Percentiles rank a stretch among this genome's conserved stretches.
Evolutionary conservation across 2,888 invertebrate genomes (phyloP).

Genomic region (Vannuccia rotundouncinata): DNA sequence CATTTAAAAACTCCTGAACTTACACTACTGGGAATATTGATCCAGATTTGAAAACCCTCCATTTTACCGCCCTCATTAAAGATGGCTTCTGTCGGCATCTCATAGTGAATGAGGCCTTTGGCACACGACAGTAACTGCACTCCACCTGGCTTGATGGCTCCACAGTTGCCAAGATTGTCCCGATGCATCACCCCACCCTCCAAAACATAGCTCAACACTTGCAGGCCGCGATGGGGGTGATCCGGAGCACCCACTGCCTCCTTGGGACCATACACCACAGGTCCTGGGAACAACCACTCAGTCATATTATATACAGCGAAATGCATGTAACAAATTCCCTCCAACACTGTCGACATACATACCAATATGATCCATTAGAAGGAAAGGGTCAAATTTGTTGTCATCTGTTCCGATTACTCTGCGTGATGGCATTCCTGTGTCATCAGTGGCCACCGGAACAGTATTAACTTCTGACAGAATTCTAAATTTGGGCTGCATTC

Average conservation of each 20-base stretch:
- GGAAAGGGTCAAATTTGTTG: slow-evolving; percentile 45
- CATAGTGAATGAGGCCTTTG: slow-evolving; percentile 49
- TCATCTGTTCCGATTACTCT: background rate
- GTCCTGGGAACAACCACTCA: slow-evolving; percentile 43
- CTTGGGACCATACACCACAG: slow-evolving; percentile 44
- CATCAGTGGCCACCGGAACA: background rate
- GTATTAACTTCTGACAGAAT: background rate
- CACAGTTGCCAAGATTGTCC: slow-evolving; percentile 48
- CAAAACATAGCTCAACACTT: slow-evolving; percentile 44
- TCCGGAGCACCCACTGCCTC: slow-evolving; percentile 49
- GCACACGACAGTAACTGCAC: slow-evolving; percentile 51
- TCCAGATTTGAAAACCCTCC: slow-evolving; percentile 48
- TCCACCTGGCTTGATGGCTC: slow-evolving; percentile 45
- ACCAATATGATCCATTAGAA: slow-evolving; percentile 48
- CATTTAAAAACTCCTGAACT: too few species aligned
- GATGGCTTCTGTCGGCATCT: slow-evolving; percentile 47
- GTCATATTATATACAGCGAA: too few species aligned
- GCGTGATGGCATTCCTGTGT: background rate
- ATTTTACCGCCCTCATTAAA: slow-evolving; percentile 44
- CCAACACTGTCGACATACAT: too few species aligned
- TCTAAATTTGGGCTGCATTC: background rate
- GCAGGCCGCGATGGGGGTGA: slow-evolving; percentile 45
- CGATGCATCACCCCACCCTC: slow-evolving; percentile 47
- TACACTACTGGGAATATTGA: slow-evolving; percentile 44
- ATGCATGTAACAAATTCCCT: too few species aligned